These are phyloP conservation scores for Papilio demoleus DNA, from an alignment of 2,888 invertebrate genomes.

Conservation along the genomic window DNA sequence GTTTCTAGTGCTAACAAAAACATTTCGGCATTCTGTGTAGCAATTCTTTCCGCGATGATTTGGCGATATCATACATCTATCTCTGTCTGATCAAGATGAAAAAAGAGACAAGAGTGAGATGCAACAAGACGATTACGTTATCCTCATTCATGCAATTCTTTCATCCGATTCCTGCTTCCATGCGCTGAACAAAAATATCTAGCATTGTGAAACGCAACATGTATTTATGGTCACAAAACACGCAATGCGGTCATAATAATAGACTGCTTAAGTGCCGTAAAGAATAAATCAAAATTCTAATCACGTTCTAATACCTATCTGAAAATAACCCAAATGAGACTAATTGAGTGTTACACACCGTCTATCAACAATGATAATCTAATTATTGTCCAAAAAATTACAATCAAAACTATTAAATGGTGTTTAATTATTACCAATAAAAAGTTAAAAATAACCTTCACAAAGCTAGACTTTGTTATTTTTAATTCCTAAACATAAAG, in stretches of 20 bases:
- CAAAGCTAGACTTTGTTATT: neutral
- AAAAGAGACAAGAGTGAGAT: neutral
- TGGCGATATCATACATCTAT: neutral
- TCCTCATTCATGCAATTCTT: conserved; percentile 22
- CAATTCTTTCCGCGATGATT: neutral
- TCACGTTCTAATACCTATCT: conserved; percentile 9
- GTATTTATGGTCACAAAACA: conserved; percentile 23
- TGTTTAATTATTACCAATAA: no score
- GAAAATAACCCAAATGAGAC: neutral
- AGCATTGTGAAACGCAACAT: conserved; percentile 22
- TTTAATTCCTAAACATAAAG: neutral
- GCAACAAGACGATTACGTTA: neutral
- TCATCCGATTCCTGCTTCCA: conserved; percentile 21
- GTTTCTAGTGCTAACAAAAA: neutral
- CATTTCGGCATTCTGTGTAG: neutral
- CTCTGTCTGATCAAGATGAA: neutral
- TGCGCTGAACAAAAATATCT: conserved; percentile 9
- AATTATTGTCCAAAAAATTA: no score
- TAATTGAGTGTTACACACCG: neutral
- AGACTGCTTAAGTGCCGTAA: conserved; percentile 23
- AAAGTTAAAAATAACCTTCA: no score
- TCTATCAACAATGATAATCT: no score
- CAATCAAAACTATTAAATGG: no score
- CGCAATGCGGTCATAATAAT: conserved; percentile 27
- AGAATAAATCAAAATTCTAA: conserved; percentile 30